Percentiles rank a stretch among this genome's conserved stretches.
Conservation (phyloP, 2,888 invertebrate species). For the Ornithoptera priamus region DNA sequence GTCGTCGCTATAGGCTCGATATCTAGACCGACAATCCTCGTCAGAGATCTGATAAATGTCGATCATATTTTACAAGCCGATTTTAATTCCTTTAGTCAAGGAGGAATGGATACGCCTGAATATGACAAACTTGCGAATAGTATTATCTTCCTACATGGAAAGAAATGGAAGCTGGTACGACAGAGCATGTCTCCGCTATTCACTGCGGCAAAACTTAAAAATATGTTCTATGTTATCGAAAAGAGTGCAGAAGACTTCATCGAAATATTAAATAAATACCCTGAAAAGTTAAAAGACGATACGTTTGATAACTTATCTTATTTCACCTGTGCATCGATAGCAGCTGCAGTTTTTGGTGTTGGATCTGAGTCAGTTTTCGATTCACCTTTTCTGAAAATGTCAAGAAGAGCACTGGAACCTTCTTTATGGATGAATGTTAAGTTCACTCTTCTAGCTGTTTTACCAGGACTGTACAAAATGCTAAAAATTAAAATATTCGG, state of each 20-base stretch:
- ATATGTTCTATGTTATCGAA: constrained; percentile 47
- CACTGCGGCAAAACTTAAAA: constrained; percentile 46
- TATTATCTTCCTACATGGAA: constrained; percentile 38
- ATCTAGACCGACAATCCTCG: constrained; percentile 36
- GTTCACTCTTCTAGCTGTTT: constrained; percentile 33
- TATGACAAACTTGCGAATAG: constrained; percentile 35
- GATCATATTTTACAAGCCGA: constrained; percentile 29
- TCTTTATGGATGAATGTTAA: constrained; percentile 33
- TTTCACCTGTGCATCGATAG: constrained; percentile 42
- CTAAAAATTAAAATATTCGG: constrained; percentile 36
- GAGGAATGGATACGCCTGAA: constrained; percentile 32
- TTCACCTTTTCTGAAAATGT: constrained; percentile 43
- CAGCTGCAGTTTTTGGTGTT: constrained; percentile 43
- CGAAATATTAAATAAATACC: constrained; percentile 38
- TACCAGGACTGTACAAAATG: constrained; percentile 35
- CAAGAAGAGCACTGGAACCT: constrained; percentile 32
- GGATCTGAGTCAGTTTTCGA: constrained; percentile 25
- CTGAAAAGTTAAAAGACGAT: constrained; percentile 39
- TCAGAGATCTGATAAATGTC: constrained; percentile 41
- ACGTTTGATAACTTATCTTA: constrained; percentile 32
- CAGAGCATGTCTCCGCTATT: constrained; percentile 50
- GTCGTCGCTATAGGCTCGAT: constrained; percentile 48
- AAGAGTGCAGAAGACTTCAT: constrained; percentile 43
- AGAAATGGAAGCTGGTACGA: constrained; percentile 44
- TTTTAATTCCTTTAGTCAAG: constrained; percentile 40